phyloP scores from a whole-genome alignment of 2,113 vertebrate species.

The Neogobius melanostomus region DNA sequence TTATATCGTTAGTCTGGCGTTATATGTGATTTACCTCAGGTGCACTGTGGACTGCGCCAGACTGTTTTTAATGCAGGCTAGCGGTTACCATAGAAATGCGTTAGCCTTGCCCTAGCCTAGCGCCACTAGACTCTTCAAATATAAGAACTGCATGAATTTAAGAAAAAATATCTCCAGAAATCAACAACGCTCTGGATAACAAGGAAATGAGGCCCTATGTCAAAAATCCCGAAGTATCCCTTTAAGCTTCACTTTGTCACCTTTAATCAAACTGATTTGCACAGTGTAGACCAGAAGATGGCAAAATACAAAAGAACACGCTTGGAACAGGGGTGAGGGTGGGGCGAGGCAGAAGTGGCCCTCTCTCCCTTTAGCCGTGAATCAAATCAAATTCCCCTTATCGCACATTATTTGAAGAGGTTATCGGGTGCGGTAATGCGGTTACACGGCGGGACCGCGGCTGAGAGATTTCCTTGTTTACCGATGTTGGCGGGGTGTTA shows the following conservation, averaged over 20 bases:
- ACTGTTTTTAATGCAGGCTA: too few species aligned
- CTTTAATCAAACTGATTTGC: background rate
- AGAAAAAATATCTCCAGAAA: too few species aligned
- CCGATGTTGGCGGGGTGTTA: slow-evolving; percentile 90
- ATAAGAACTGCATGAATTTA: too few species aligned
- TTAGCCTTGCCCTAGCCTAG: too few species aligned
- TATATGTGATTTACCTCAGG: too few species aligned
- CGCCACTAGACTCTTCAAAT: too few species aligned
- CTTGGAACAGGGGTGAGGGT: slow-evolving; percentile 11
- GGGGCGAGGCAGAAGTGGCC: slow-evolving; percentile 53
- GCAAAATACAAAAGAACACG: slow-evolving; percentile 14
- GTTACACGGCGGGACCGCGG: slow-evolving; percentile 88
- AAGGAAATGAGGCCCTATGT: too few species aligned
- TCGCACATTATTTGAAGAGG: slow-evolving; percentile 97
- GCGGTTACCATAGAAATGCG: too few species aligned
- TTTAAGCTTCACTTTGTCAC: background rate
- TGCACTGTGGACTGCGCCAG: too few species aligned
- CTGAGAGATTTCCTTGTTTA: slow-evolving; percentile 94
- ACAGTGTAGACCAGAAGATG: slow-evolving; percentile 9
- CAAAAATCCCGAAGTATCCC: too few species aligned
- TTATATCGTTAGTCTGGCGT: too few species aligned
- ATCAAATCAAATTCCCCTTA: slow-evolving; percentile 99
- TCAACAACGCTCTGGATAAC: too few species aligned
- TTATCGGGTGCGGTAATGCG: slow-evolving; percentile 94
- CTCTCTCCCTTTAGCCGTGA: slow-evolving; percentile 71